Base-by-base conservation (phyloP, 2,797 vertebrate species). In the Epinephelus malabaricus region DNA sequence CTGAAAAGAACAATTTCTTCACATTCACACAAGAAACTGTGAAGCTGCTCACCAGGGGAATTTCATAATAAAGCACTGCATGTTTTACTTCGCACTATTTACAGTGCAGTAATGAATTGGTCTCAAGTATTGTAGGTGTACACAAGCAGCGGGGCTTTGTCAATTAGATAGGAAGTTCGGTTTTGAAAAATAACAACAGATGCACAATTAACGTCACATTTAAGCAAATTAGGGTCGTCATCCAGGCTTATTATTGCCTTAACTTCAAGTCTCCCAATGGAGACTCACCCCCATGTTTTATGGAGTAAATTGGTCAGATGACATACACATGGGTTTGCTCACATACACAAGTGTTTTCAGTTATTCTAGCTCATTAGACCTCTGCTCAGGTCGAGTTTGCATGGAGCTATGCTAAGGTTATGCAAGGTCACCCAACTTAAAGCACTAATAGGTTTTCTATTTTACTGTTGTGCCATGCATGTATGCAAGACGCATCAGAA, bases 361-460 rank as follows among this genome's bases (percentile, higher is more conserved):
- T 53, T 55, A 34, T 34, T 72, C 8, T 60, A 38, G 34, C 21
- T 61, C 49, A 73, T 63, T 71, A 54, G 54, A 59, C 56, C 10
- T 46, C 59, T 23, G 19, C 55, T 18, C 7, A 1, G 27, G 49
- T 60, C 64, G 49, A 46, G 38, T 55, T 60, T 68, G 11, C 17
- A 30, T 4, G 9, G 25, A 49, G 27, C 7, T 30, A n/a, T 60
- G 46, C n/a, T 15, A 6, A n/a, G 30, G 34, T 72, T 53, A 34
- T 51, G 15, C 50, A 38, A 69, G 38, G 25, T 30, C n/a, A 50
- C 21, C 30, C 40, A 58, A 53, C n/a, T 5, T 65, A 23, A 60
- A 59, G 6, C 40, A 78, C 8, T 23, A 6, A 40, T 64, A 21
- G n/a, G 8, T 43, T 55, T 7, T 30, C 25, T 47, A 7, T 56